Base-by-base conservation (phyloP, 2,888 invertebrate species). In the Metacarcinus magister region DNA sequence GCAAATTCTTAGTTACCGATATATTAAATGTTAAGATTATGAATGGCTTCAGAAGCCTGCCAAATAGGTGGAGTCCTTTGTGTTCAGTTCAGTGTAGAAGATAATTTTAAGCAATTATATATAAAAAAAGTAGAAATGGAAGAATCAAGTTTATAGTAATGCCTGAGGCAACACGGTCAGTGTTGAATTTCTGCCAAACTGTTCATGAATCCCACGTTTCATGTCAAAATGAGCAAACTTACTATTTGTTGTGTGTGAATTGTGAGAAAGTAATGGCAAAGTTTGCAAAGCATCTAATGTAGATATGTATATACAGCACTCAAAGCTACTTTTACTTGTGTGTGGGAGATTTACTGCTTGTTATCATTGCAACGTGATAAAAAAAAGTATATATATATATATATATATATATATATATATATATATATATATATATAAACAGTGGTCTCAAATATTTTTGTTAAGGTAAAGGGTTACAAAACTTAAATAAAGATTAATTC, bases 251-350 rank as follows among this genome's bases (percentile, higher is more conserved):
- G 28, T 75, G 19, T 39, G 0, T n/a, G 44, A 43, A 90, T 16
- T 44, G 16, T 90, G 90, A 16, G 90, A 90, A 19, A 89, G 89
- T 44, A 8, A 19, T 75, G n/a, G 28, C 75, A 75, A 28, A 90
- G 44, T 90, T 43, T 90, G 90, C 90, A 39, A 46, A 90, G 90
- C 44, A 90, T 23, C 67, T n/a, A 87, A 8, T 87, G 39, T 87
- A 32, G 19, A 87, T 39, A 87, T 92, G 48, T 46, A 92, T 32
- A 48, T 46, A 48, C 54, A 92, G 8, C 23, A 46, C 28, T 92
- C 48, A 92, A 32, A 28, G n/a, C 46, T 19, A 48, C 32, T 7
- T 4, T 54, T 92, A 28, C 19, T 23, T 92, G 92, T 92, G 19
- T 92, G 92, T 46, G 92, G 92, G 46, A 19, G 46, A 32, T 46